Conservation (phyloP, 2,888 invertebrate species). For the Papilio protenor region DNA sequence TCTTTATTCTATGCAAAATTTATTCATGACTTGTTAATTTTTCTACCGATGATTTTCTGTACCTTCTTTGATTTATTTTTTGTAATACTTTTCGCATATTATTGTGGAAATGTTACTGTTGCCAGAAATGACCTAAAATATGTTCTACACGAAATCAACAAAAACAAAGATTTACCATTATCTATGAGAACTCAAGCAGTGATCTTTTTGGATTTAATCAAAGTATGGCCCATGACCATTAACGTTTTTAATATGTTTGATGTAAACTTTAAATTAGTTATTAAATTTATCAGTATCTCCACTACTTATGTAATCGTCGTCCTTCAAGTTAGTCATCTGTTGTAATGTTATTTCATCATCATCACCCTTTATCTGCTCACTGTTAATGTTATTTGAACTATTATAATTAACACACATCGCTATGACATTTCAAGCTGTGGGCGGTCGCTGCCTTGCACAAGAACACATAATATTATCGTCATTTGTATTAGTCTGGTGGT, state of each 20-base stretch:
- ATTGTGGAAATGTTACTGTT: background rate
- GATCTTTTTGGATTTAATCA: background rate
- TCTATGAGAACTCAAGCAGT: background rate
- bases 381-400: no score
- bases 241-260: background rate
- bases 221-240: background rate
- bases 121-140: background rate
- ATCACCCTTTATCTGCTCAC: no score
- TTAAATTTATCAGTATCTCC: background rate
- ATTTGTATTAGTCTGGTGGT: no score
- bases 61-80: background rate
- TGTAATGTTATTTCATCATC: no score
- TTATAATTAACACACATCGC: no score
- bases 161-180: background rate
- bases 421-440: no score
- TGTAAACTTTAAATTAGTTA: background rate
- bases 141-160: background rate
- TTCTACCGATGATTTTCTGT: background rate
- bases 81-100: background rate
- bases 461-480: no score
- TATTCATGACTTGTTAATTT: background rate
- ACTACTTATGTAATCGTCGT: background rate
- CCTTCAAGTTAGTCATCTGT: background rate
- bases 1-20: constrained; percentile 34
- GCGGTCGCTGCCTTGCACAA: no score